A percentile compares a stretch with the other conserved stretches of the same genome.
Conservation (phyloP, 1,140 invertebrate species). For the Sarcophaga peregrina region DNA sequence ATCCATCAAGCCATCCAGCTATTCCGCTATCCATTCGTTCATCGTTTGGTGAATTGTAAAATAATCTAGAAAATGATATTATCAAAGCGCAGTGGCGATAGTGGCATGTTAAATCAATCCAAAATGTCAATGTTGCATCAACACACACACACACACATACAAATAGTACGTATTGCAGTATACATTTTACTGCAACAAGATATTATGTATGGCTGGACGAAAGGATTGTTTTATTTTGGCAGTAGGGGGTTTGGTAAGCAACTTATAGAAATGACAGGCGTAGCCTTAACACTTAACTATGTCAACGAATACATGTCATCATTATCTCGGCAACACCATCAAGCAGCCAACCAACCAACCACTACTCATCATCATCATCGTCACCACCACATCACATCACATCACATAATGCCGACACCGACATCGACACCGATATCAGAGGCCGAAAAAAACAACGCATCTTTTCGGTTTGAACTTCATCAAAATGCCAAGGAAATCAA, state of each 20-base stretch:
- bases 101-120: constrained; percentile 39
- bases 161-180: not conserved
- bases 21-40: not conserved
- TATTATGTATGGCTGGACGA: not conserved
- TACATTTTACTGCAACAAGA: not conserved
- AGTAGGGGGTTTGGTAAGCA: too few relatives aligned
- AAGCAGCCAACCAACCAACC: constrained; percentile 14
- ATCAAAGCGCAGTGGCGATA: constrained; percentile 18
- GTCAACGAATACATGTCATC: constrained; percentile 40
- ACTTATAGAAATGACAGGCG: constrained; percentile 27
- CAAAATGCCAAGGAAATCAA: constrained; percentile 18
- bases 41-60: not conserved
- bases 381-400: not conserved
- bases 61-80: not conserved
- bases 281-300: constrained; percentile 41
- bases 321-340: constrained; percentile 35
- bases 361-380: constrained; percentile 19
- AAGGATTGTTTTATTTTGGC: too few relatives aligned
- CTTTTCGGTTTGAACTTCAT: constrained; percentile 29
- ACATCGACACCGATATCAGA: not conserved
- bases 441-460: constrained; percentile 12
- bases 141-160: not conserved
- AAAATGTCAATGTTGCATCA: constrained; percentile 25
- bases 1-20: not conserved
- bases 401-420: constrained; percentile 13